Percentiles rank a stretch among this genome's conserved stretches.
Evolutionary conservation across 2,888 invertebrate genomes (phyloP).

Genomic region (Leistus spinibarbis): DNA sequence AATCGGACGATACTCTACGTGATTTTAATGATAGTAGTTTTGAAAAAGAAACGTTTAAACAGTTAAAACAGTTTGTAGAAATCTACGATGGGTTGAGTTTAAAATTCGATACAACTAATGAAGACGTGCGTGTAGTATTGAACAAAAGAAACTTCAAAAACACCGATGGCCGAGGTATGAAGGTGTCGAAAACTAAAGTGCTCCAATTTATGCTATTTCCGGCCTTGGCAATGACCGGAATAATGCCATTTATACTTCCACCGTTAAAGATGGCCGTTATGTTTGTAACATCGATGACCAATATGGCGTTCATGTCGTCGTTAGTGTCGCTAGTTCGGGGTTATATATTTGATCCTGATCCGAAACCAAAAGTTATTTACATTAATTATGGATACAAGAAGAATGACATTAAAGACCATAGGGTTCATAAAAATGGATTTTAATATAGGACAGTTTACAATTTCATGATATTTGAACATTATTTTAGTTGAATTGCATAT

Average conservation of each 20-base stretch:
- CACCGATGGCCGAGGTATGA: not conserved
- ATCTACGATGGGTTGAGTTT: not conserved
- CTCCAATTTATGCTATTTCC: slow-evolving; percentile 67
- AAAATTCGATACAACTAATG: not conserved
- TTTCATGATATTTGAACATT: no score
- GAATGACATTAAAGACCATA: not conserved
- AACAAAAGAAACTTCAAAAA: slow-evolving; percentile 1
- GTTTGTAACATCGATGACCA: slow-evolving; percentile 67
- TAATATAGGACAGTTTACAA: no score
- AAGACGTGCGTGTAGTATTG: not conserved
- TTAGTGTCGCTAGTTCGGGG: slow-evolving; percentile 64
- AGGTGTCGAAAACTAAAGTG: slow-evolving; percentile 26
- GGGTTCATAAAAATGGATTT: not conserved
- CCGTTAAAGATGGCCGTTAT: slow-evolving; percentile 70
- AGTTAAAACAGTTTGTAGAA: no score
- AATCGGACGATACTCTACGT: not conserved
- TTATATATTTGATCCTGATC: slow-evolving; percentile 63
- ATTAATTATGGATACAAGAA: slow-evolving; percentile 62
- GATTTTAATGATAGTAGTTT: not conserved
- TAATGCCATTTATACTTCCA: slow-evolving; percentile 71
- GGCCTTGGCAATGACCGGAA: slow-evolving; percentile 68
- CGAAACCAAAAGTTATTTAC: slow-evolving; percentile 62
- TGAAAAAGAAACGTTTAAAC: no score
- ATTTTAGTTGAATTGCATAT: no score
- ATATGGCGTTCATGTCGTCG: slow-evolving; percentile 69